Conservation (phyloP, 2,113 vertebrate genomes). For the Sturnira hondurensis region DNA sequence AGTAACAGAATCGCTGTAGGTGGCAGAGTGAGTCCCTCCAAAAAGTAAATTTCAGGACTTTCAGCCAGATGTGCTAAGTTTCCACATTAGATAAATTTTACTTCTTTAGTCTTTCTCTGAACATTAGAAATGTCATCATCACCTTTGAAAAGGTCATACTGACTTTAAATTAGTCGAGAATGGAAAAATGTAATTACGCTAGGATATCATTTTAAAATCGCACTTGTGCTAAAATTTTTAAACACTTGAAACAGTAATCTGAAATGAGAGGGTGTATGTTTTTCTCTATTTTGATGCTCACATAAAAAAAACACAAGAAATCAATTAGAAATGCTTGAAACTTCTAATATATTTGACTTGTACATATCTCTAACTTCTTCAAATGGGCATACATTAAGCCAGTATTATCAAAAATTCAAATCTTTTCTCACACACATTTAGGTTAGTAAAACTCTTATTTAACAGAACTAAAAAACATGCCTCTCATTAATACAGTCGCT, state of each 20-base stretch:
- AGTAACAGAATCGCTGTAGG: neutral
- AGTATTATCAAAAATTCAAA: neutral
- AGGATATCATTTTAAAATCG: slow-evolving; percentile 20
- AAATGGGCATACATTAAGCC: neutral
- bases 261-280: neutral
- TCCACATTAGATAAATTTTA: slow-evolving; percentile 53
- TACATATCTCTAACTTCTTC: neutral
- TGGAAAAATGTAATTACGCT: slow-evolving; percentile 2
- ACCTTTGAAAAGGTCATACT: slow-evolving; percentile 63
- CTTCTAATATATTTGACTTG: neutral
- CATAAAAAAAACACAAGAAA: neutral
- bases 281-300: neutral
- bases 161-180: slow-evolving; percentile 59
- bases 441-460: neutral
- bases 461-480: neutral
- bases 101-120: slow-evolving; percentile 31
- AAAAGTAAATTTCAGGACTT: neutral
- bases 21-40: neutral
- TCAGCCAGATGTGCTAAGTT: slow-evolving; percentile 25
- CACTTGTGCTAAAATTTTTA: slow-evolving; percentile 19
- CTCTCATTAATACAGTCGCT: neutral
- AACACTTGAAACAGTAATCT: neutral
- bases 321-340: neutral
- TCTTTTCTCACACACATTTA: neutral
- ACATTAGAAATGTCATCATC: slow-evolving; percentile 58